Evolutionary conservation across 2,113 vertebrate species (phyloP).

Genomic region (Gasterosteus nipponicus): DNA sequence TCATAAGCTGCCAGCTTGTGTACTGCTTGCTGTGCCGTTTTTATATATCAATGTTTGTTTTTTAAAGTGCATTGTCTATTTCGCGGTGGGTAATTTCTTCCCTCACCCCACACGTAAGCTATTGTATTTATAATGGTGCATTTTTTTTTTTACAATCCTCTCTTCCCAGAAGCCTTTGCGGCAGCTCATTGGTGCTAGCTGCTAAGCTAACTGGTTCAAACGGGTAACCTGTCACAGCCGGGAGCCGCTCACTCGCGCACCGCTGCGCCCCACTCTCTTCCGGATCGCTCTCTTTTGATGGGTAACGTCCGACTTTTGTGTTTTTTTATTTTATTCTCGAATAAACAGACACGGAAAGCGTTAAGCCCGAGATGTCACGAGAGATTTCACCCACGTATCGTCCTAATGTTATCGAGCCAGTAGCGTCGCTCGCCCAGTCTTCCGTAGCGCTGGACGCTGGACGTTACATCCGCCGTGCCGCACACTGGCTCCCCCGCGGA

Average conservation of each 20-base stretch:
- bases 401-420: conserved; percentile 35
- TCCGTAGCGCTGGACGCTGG: not conserved
- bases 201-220: conserved; percentile 47
- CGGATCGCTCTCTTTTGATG: conserved; percentile 37
- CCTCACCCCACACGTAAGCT: not conserved
- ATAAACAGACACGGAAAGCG: not conserved
- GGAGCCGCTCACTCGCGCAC: conserved; percentile 26
- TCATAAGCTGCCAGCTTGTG: not conserved
- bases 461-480: not conserved
- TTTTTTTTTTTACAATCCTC: not conserved
- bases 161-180: conserved; percentile 71
- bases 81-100: not conserved
- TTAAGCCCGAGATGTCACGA: conserved; percentile 15
- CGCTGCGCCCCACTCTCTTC: conserved; percentile 25
- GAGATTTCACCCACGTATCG: conserved; percentile 51
- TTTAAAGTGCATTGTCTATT: not conserved
- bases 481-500: not conserved
- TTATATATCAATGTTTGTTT: not conserved
- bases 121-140: not conserved
- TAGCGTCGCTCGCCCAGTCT: conserved; percentile 13
- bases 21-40: not conserved
- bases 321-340: not conserved
- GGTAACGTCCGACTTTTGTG: conserved; percentile 50
- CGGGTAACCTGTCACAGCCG: conserved; percentile 54
- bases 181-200: conserved; percentile 45